phyloP scores from a whole-genome alignment of 2,797 vertebrate species.

The Coracias cyanogaster region DNA sequence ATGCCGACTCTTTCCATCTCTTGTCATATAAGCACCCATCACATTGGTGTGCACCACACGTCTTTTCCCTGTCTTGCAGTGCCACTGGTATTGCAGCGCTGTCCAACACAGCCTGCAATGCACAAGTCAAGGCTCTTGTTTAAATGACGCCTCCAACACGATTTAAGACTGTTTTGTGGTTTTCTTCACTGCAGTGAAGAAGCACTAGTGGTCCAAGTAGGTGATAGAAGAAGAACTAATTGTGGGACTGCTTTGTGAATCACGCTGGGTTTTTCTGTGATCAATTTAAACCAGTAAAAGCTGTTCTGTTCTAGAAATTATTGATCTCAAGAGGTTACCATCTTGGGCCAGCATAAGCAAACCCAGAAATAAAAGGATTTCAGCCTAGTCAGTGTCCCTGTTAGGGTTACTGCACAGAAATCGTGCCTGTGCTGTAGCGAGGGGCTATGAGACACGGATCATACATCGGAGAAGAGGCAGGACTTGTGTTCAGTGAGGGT shows the following conservation, averaged over 20 bases:
- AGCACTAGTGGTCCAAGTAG: too few species aligned
- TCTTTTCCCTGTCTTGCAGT: too few species aligned
- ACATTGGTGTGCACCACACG: fast-evolving
- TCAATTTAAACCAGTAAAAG: neutral
- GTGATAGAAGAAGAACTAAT: neutral
- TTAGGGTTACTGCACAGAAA: neutral
- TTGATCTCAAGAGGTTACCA: fast-evolving
- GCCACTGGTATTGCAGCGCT: neutral
- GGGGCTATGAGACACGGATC: neutral
- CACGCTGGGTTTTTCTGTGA: neutral
- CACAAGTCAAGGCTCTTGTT: fast-evolving
- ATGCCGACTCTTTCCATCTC: too few species aligned
- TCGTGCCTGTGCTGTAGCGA: too few species aligned
- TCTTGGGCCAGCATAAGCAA: neutral
- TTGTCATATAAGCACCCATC: fast-evolving
- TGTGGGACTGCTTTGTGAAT: neutral
- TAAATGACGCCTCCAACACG: fast-evolving
- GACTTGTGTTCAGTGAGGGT: too few species aligned
- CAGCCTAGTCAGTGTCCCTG: fast-evolving
- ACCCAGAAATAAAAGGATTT: neutral
- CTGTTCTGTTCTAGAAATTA: neutral
- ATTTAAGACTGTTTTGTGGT: neutral
- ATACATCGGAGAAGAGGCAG: fast-evolving
- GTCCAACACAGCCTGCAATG: fast-evolving
- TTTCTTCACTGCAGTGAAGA: neutral